Evolutionary conservation across 2,113 vertebrate species (phyloP), one percentile per base, ranked within the genome.

Genomic region (Phrynosoma blainvillii): DNA sequence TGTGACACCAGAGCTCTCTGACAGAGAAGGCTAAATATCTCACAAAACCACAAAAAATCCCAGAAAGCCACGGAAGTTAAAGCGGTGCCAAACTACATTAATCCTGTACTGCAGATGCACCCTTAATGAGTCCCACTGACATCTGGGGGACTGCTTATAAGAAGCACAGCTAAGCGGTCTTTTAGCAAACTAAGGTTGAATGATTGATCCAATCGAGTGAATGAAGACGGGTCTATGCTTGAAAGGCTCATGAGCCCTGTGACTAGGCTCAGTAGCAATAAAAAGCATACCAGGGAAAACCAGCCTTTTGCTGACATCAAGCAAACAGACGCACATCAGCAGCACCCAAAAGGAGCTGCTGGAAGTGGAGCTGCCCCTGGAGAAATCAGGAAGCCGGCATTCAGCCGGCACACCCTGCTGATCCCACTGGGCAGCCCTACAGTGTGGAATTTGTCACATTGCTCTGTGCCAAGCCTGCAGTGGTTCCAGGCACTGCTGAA

Each of bases 341-440:
- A 90, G 71, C 87, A 90, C 32, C 91, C 85, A 79, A 87, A 86
- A 85, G 59, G 82, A 83, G 32, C 74, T 93, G 54, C 86, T 83
- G 18, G 14, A 62, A 42, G 40, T 88, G 88, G 65, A 90, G 82
- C 74, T 86, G 89, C 84, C 14, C 59, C 89, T 91, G 92, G 1
- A 8, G 0, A 90, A 93, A 88, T 87, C 65, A 91, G 82, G 90
- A 92, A 92, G 83, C 93, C 87, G 87, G 85, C 91, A 81, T 90
- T 93, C 92, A 92, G 93, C 90, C 90, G 88, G 87, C 76, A 85
- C 88, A 90, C 2, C 0, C 89, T 42, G 36, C 20, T 93, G 90
- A 93, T 95, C 87, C 70, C 89, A 94, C 87, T 83, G 81, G 47
- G 89, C 90, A 59, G 6, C 68, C 36, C 23, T n/a, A 79, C 32